Conservation (phyloP, 1,140 invertebrate species). For the Saccostrea cuccullata region DNA sequence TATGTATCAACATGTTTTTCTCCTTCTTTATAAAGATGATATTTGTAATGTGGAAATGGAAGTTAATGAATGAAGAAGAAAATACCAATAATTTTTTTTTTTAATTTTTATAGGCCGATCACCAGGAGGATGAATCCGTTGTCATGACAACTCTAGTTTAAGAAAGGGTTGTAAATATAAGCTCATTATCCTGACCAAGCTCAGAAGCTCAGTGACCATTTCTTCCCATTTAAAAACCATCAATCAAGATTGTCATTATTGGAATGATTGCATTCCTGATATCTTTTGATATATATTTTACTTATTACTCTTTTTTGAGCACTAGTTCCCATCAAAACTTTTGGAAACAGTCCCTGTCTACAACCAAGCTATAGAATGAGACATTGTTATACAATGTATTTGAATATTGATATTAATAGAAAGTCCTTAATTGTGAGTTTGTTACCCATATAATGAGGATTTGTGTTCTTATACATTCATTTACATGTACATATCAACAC, state of each 20-base stretch:
- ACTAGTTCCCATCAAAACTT: no score
- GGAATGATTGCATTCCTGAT: no score
- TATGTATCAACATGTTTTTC: not conserved
- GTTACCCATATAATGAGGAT: no score
- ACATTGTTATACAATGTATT: no score
- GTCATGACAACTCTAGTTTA: slow-evolving; percentile 23
- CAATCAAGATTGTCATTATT: not conserved
- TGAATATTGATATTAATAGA: no score
- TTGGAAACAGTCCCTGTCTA: no score
- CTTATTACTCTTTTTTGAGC: no score
- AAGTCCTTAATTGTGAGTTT: no score
- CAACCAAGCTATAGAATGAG: no score
- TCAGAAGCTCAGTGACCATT: not conserved
- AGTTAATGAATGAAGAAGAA: not conserved
- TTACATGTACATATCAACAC: no score
- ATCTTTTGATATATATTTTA: no score
- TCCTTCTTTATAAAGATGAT: not conserved
- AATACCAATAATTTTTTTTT: not conserved
- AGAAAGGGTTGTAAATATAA: not conserved
- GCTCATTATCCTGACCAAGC: not conserved
- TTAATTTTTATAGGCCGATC: not conserved
- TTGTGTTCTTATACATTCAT: no score
- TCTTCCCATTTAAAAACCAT: not conserved
- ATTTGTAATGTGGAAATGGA: not conserved
- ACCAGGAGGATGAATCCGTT: slow-evolving; percentile 12